phyloP scores from a whole-genome alignment of 2,113 vertebrate genomes.

The Siniperca knerii region DNA sequence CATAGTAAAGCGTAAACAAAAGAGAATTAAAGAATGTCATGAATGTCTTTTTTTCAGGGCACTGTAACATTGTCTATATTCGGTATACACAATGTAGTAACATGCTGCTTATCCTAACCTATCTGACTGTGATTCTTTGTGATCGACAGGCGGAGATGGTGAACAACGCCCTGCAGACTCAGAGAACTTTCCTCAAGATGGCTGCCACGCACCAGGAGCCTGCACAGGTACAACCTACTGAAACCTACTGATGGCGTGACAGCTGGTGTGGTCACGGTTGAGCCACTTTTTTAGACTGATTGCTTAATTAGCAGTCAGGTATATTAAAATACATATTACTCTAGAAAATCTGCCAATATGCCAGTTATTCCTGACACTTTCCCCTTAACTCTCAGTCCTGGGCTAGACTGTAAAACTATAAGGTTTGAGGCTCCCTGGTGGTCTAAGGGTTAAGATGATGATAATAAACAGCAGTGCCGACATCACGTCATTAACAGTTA shows the following conservation, averaged over 20 bases:
- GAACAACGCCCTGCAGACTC: slow-evolving; percentile 90
- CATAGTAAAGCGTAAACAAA: neutral
- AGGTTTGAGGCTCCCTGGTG: neutral
- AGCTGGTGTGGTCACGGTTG: neutral
- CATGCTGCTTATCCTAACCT: neutral
- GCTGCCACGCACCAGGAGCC: slow-evolving; percentile 92
- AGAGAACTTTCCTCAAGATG: slow-evolving; percentile 91
- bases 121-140: slow-evolving; percentile 38
- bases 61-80: neutral
- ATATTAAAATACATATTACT: neutral
- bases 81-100: neutral
- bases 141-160: slow-evolving; percentile 93
- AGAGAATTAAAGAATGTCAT: neutral
- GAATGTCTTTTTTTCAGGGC: neutral
- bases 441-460: neutral
- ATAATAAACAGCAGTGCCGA: neutral
- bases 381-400: neutral
- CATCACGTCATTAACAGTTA: neutral
- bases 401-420: neutral
- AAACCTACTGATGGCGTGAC: neutral
- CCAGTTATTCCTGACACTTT: neutral
- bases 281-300: neutral
- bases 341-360: neutral
- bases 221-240: slow-evolving; percentile 86
- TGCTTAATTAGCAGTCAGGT: neutral